Base-by-base conservation (phyloP, 1,140 invertebrate genomes). In the Neodiprion pinetum region DNA sequence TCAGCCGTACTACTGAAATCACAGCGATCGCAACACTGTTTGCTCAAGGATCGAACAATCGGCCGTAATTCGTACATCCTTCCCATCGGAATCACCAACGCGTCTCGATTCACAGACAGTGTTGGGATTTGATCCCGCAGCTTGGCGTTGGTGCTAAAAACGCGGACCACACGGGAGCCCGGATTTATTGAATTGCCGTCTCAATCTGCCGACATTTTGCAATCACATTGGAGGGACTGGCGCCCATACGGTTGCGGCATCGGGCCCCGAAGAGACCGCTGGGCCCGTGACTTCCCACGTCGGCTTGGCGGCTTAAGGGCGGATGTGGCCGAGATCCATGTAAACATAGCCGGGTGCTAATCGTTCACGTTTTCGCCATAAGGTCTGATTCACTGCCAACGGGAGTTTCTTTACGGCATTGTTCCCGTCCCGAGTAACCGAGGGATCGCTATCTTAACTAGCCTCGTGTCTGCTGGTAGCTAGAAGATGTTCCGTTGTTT, bases 301-400 rank as follows among this genome's bases (percentile, higher is more conserved):
- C 23, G 48, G 23, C 21, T 7, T 40, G n/a, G 48, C n/a, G 21
- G 74, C 72, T 74, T 76, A 75, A 71, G 72, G 74, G 72, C 72
- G 74, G 76, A 76, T 76, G 75, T 77, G 72, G 77, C 72, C 77
- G 48, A 47, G 72, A 69, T 28, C 74, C 77, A 73, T 84, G 83
- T 84, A 84, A 84, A 87, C 83, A 86, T 80, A 83, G 81, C 82
- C 83, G 79, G 79, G 77, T 83, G 79, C 86, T 88, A 88, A 88
- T 88, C 86, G 86, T 88, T 87, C 85, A 88, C 86, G 85, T 88
- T 88, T 88, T 88, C 81, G 84, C 86, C 83, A 88, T 88, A 88
- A 88, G 81, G 78, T 75, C 80, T 80, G 84, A 81, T 84, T 86
- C 84, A 81, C 78, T 77, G 73, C 71, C 77, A 78, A 75, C 77